Percentiles rank a stretch among this genome's conserved stretches.
Conservation (phyloP, 1,140 invertebrate genomes). For the Ceratoteleas bidentatus region DNA sequence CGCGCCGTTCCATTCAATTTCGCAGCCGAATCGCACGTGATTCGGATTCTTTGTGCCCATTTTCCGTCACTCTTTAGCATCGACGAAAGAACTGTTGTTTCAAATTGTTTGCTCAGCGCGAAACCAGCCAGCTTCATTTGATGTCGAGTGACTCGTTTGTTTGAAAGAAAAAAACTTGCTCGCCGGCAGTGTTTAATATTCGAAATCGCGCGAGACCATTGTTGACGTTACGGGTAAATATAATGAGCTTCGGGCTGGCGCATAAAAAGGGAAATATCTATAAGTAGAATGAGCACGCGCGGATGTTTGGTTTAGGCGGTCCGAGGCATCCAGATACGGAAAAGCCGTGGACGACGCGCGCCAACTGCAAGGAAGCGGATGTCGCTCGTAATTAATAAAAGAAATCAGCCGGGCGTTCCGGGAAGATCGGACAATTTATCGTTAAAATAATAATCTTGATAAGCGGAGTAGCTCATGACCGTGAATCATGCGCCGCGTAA, state of each 20-base stretch:
- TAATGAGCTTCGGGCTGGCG: not conserved
- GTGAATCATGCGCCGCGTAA: constrained; percentile 49
- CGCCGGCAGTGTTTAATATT: too few relatives aligned
- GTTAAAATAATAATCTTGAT: constrained; percentile 67
- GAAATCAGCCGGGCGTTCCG: constrained; percentile 52
- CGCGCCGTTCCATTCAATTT: constrained; percentile 68
- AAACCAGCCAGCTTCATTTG: too few relatives aligned
- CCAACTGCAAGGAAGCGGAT: constrained; percentile 65
- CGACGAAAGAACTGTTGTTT: not conserved
- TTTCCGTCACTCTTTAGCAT: not conserved
- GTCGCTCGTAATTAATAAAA: constrained; percentile 68
- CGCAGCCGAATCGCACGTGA: not conserved
- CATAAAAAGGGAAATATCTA: constrained; percentile 53
- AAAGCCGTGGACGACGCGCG: constrained; percentile 47
- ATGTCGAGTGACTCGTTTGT: too few relatives aligned
- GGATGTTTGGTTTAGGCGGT: constrained; percentile 63
- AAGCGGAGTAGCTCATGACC: constrained; percentile 57
- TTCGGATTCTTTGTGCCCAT: too few relatives aligned
- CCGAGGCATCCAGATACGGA: constrained; percentile 59
- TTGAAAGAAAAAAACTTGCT: too few relatives aligned
- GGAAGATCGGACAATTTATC: constrained; percentile 63
- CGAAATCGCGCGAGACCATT: too few relatives aligned
- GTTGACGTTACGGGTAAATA: too few relatives aligned
- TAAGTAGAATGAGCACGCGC: constrained; percentile 54
- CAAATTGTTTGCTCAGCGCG: too few relatives aligned